Evolutionary conservation across 2,888 invertebrate genomes (phyloP).

Genomic region (Zonitis immaculata): DNA sequence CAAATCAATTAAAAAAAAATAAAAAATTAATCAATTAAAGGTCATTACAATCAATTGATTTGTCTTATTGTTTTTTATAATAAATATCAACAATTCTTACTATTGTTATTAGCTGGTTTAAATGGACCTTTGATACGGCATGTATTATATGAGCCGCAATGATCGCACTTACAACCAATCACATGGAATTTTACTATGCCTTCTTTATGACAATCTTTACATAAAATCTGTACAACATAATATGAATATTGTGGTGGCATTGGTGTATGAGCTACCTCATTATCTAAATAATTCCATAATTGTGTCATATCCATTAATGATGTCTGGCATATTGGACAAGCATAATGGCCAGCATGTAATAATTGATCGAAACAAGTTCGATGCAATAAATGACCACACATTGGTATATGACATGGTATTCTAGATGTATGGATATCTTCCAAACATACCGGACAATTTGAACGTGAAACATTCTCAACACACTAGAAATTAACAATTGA

Average conservation of each 20-base stretch:
- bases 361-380: slow-evolving; percentile 79
- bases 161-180: slow-evolving; percentile 78
- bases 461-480: slow-evolving; percentile 81
- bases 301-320: slow-evolving; percentile 84
- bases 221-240: slow-evolving; percentile 75
- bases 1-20: not conserved
- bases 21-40: not conserved
- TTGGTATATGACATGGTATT: slow-evolving; percentile 83
- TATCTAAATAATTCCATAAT: slow-evolving; percentile 77
- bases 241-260: slow-evolving; percentile 81
- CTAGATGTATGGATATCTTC: slow-evolving; percentile 90
- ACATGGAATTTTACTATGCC: slow-evolving; percentile 81
- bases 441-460: slow-evolving; percentile 85
- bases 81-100: no score
- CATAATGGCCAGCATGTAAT: slow-evolving; percentile 72
- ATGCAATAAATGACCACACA: slow-evolving; percentile 84
- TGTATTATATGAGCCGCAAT: slow-evolving; percentile 90
- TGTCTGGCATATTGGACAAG: slow-evolving; percentile 84
- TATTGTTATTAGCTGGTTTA: slow-evolving; percentile 21
- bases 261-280: slow-evolving; percentile 73
- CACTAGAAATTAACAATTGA: slow-evolving; percentile 58
- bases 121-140: slow-evolving; percentile 67
- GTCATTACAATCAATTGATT: not conserved
- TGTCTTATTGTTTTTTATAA: not conserved
- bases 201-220: slow-evolving; percentile 89